Conservation (phyloP, 2,888 invertebrate genomes). For the Limenitis arthemis region DNA sequence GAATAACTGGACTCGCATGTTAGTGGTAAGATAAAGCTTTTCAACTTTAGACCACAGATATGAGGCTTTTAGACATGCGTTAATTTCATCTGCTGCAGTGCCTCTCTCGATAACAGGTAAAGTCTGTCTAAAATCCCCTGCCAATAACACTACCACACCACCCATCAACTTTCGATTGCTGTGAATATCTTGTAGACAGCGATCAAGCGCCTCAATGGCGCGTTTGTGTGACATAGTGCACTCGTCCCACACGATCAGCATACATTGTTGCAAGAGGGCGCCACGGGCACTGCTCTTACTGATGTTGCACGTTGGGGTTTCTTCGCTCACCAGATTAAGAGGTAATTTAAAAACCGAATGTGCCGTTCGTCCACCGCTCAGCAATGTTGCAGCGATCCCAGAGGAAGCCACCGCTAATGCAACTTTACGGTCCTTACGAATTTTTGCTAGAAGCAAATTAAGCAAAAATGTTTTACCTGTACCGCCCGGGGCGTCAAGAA, state of each 20-base stretch:
- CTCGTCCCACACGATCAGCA: slow-evolving; percentile 14
- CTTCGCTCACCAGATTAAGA: slow-evolving; percentile 21
- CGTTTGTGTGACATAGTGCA: slow-evolving; percentile 25
- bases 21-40: slow-evolving; percentile 27
- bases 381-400: slow-evolving; percentile 32
- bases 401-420: slow-evolving; percentile 33
- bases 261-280: background rate
- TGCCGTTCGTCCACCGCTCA: slow-evolving; percentile 27
- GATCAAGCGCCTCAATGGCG: slow-evolving; percentile 20
- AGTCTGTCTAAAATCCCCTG: slow-evolving; percentile 26
- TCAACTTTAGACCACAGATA: slow-evolving; percentile 22
- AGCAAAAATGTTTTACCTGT: no score
- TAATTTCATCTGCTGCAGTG: slow-evolving; percentile 29
- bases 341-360: slow-evolving; percentile 14
- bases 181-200: slow-evolving; percentile 17
- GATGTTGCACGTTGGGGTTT: slow-evolving; percentile 26
- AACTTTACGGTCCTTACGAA: no score
- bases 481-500: no score
- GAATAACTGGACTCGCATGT: slow-evolving; percentile 29
- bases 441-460: no score
- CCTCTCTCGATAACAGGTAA: slow-evolving; percentile 26
- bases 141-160: slow-evolving; percentile 20
- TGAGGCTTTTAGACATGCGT: slow-evolving; percentile 28
- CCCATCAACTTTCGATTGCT: slow-evolving; percentile 21
- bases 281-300: slow-evolving; percentile 23